Conservation (phyloP, 2,113 vertebrate genomes). For the Maccullochella peelii region DNA sequence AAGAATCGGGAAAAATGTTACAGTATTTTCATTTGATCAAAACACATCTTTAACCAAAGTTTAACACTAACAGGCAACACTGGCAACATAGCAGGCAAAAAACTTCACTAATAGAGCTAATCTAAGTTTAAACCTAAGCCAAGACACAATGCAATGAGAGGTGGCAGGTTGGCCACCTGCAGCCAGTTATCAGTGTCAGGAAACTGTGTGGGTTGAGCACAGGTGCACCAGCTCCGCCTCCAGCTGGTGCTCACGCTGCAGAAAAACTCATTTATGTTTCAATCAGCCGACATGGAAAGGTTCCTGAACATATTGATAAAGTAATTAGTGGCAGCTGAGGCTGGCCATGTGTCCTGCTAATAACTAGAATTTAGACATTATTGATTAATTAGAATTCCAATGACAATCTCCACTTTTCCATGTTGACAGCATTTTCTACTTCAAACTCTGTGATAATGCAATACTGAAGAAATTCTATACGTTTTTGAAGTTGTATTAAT, state of each 20-base stretch:
- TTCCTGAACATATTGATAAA: not conserved
- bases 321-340: too few relatives aligned
- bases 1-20: too few relatives aligned
- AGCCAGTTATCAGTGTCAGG: not conserved
- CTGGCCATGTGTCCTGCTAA: too few relatives aligned
- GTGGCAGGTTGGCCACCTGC: not conserved
- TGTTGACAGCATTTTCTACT: not conserved
- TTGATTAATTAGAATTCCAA: not conserved
- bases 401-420: not conserved
- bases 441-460: not conserved
- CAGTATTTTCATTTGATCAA: too few relatives aligned
- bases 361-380: too few relatives aligned
- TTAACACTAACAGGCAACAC: not conserved
- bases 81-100: not conserved
- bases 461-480: not conserved
- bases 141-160: not conserved
- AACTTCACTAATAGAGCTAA: not conserved
- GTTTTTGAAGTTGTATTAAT: not conserved
- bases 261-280: not conserved
- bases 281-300: not conserved
- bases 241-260: not conserved
- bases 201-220: not conserved
- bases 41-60: not conserved
- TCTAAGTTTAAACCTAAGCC: not conserved
- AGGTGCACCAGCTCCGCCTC: constrained; percentile 16